A percentile compares a stretch with the other conserved stretches of the same genome.
phyloP scores from a whole-genome alignment of 1,140 invertebrate genomes.

The Mya arenaria region DNA sequence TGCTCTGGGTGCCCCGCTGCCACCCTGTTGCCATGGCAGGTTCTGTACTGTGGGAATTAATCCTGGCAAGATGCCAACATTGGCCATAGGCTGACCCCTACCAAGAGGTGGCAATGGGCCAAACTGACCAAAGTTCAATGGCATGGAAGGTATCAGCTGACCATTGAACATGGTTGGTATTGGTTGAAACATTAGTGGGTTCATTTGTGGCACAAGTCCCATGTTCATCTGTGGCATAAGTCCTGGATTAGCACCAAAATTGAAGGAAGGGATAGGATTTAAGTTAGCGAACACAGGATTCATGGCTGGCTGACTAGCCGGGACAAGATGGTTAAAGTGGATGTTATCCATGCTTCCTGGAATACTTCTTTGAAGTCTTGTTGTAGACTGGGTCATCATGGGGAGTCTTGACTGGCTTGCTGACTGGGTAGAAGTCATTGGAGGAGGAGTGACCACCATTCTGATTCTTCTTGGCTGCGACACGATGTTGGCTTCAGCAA shows the following conservation, averaged over 20 bases:
- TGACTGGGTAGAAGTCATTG: background rate
- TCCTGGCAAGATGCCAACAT: conserved; percentile 28
- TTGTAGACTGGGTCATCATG: conserved; percentile 19
- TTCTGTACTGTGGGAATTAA: conserved; percentile 28
- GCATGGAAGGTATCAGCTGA: no score
- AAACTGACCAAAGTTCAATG: background rate
- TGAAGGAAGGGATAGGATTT: no score
- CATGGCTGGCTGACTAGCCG: no score
- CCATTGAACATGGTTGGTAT: no score
- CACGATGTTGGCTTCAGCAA: conserved; percentile 44
- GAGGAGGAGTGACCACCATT: no score
- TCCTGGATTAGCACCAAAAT: no score
- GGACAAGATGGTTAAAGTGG: no score
- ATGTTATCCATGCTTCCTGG: no score
- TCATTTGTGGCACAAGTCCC: conserved; percentile 19
- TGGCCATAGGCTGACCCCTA: conserved; percentile 20
- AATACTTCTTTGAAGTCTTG: conserved; percentile 24
- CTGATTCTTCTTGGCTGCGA: conserved; percentile 14
- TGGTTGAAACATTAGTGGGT: conserved; percentile 11
- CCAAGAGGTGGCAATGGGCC: background rate
- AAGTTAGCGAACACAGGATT: no score
- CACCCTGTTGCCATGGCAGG: conserved; percentile 11
- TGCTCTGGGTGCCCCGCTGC: conserved; percentile 8
- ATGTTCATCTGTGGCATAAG: background rate
- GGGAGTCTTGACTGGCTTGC: background rate